phyloP scores from a whole-genome alignment of 2,888 invertebrate genomes.

The Melinaea menophilus region DNA sequence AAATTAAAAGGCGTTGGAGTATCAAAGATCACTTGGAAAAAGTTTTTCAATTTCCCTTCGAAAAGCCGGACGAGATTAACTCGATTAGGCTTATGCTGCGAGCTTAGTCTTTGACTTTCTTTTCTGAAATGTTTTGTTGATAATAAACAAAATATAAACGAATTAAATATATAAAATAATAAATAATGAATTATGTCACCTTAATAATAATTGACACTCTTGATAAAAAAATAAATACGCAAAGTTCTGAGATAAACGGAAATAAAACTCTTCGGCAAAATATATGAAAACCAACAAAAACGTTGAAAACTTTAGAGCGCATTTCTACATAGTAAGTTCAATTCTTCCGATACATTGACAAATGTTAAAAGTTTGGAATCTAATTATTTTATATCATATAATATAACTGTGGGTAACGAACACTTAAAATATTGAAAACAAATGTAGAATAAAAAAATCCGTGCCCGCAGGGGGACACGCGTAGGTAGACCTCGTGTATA shows the following conservation, averaged over 20 bases:
- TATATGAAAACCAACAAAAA: constrained; percentile 12
- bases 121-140: background rate
- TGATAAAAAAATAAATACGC: constrained; percentile 7
- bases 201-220: background rate
- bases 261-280: constrained; percentile 18
- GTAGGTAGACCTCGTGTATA: too few species aligned
- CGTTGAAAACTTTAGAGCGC: constrained; percentile 16
- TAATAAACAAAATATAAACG: background rate
- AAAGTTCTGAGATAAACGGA: background rate
- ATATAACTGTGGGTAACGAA: too few species aligned
- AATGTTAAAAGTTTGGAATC: constrained; percentile 20
- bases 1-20: background rate
- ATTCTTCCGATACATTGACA: constrained; percentile 14
- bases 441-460: too few species aligned
- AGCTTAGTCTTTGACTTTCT: background rate
- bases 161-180: background rate
- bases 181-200: background rate
- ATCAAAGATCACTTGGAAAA: constrained; percentile 6
- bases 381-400: too few species aligned
- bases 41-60: constrained; percentile 3
- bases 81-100: background rate
- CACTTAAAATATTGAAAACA: too few species aligned
- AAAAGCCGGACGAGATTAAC: constrained; percentile 4
- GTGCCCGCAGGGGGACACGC: too few species aligned
- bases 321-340: constrained; percentile 15